Evolutionary conservation across 1,140 invertebrate species (phyloP), one percentile per base, ranked within the genome.

Genomic region (Zaprionus nigranus): DNA sequence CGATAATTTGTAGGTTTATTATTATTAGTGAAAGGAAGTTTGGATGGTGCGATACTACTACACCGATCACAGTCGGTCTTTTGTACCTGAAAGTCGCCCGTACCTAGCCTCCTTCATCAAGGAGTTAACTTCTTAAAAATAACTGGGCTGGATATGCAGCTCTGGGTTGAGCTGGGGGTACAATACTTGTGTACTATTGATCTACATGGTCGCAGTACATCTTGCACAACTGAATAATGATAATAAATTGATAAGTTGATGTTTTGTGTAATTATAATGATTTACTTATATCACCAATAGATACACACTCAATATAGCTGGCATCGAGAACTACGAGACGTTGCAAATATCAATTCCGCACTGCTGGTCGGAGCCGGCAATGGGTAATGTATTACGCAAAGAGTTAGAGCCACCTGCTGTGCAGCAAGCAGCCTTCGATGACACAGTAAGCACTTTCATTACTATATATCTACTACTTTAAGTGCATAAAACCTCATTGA

Each of bases 361-460:
- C 71, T 95, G 96, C 71, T 97, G 96, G 96, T 97, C 96, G 38
- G 94, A 96, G 77, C 96, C 96, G 22, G 94, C 94, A 69, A 93
- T 95, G 60, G 94, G 94, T 93, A 92, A 92, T 91, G 67, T 86
- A 82, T 90, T 93, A 83, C 94, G 93, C 68, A 93, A 93, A 34
- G 88, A 94, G 60, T 93, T 96, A 20, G 94, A 95, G 79, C 94
- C 95, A 30, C 95, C 95, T 13, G 93, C 96, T 86, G 93, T 97
- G 26, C 97, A 97, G 92, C 96, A 97, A 93, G 97, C 97, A 22
- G 95, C 96, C 12, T 97, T 98, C 92, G 97, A 97, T 90, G 96
- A 97, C 92, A 94, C 95, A 73, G 92, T 93, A 91, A 92, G 92
- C 69, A 73, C n/a, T 43, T 56, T 11, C 1, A 46, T 49, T 12